Percentiles rank a stretch among this genome's conserved stretches.
phyloP scores from a whole-genome alignment of 2,113 vertebrate genomes.

The Rhinopomastus cyanomelas region DNA sequence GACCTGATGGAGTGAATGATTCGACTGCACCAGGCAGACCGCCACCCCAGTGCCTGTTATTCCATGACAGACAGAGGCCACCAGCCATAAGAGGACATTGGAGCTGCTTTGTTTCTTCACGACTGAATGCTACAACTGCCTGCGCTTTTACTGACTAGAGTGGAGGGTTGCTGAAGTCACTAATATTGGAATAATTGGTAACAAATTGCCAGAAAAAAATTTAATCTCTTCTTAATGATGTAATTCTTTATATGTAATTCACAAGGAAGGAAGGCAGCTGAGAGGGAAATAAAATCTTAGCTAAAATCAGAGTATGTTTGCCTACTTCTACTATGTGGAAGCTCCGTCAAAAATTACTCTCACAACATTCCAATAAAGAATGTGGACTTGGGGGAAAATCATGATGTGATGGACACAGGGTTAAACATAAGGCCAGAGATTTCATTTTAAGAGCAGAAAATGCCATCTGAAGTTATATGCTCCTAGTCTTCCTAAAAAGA shows the following conservation, averaged over 20 bases:
- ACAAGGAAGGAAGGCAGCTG: background rate
- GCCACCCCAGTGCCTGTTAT: background rate
- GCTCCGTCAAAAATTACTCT: background rate
- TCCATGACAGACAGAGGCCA: background rate
- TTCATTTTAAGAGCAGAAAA: background rate
- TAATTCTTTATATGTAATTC: background rate
- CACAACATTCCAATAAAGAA: background rate
- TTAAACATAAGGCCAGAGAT: background rate
- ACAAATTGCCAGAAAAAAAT: background rate
- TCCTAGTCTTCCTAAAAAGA: background rate
- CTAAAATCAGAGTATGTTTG: background rate
- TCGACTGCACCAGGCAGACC: background rate
- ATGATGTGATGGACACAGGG: background rate
- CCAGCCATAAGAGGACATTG: background rate
- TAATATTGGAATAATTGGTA: background rate
- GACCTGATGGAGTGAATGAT: background rate
- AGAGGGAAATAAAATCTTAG: background rate
- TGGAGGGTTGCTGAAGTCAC: background rate
- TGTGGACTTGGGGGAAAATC: background rate
- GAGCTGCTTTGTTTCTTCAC: background rate
- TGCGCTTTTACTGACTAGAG: background rate
- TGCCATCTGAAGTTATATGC: background rate
- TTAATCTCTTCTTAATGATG: background rate
- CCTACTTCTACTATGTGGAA: background rate
- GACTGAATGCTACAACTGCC: background rate